These are phyloP conservation scores for Ondatra zibethicus DNA, from an alignment of 2,113 vertebrate species.

Conservation along the genomic window DNA sequence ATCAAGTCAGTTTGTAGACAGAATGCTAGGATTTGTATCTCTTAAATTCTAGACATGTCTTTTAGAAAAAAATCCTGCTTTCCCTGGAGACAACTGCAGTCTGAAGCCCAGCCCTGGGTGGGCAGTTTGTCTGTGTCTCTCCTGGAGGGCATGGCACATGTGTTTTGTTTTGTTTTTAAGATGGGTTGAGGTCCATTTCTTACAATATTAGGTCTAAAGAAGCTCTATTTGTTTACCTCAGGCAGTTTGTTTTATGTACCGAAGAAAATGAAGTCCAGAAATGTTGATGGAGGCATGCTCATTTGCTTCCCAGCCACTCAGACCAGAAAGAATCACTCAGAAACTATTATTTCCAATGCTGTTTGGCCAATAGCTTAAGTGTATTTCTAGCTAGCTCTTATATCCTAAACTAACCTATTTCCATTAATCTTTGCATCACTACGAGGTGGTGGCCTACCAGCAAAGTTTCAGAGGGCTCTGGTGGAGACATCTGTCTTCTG, in stretches of 20 bases:
- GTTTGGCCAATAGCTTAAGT: too few relatives aligned
- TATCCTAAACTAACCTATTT: too few relatives aligned
- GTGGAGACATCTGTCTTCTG: too few relatives aligned
- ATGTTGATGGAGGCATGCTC: too few relatives aligned
- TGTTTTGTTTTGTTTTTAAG: neutral
- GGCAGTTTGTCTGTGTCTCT: neutral
- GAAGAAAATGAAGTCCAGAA: neutral
- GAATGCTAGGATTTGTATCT: neutral
- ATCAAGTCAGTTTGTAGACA: neutral
- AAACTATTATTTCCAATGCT: too few relatives aligned
- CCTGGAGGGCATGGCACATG: neutral
- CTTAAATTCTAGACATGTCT: neutral
- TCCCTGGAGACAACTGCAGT: neutral
- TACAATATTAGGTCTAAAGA: slow-evolving; percentile 38
- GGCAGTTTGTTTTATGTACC: neutral
- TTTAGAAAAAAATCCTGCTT: neutral
- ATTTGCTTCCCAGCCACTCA: too few relatives aligned
- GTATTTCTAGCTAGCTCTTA: too few relatives aligned
- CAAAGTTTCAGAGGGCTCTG: too few relatives aligned
- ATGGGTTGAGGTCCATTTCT: neutral
- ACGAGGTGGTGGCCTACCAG: too few relatives aligned
- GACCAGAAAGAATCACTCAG: too few relatives aligned
- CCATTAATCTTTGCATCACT: too few relatives aligned
- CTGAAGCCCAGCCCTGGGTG: neutral
- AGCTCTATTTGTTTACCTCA: neutral